Conservation (phyloP, 1,140 invertebrate genomes). For the Drosophila quadrilineata region DNA sequence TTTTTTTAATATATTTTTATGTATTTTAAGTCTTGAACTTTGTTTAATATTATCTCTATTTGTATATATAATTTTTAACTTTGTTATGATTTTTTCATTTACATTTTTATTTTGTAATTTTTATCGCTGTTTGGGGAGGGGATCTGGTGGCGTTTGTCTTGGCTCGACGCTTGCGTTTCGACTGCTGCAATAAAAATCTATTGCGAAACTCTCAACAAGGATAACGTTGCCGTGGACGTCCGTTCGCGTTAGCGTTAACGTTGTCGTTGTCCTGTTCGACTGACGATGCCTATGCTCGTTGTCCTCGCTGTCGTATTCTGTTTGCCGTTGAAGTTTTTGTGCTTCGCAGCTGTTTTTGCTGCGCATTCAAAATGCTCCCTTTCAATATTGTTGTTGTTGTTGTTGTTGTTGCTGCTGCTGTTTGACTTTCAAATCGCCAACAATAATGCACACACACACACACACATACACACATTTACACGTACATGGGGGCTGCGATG, state of each 20-base stretch:
- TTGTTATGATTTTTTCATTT: conserved; percentile 3
- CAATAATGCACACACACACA: conserved; percentile 56
- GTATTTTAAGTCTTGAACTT: no score
- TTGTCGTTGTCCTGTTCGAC: conserved; percentile 30
- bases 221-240: conserved; percentile 60
- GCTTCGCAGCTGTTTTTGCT: conserved; percentile 65
- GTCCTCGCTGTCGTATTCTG: conserved; percentile 46
- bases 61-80: no score
- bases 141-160: conserved; percentile 53
- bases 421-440: conserved; percentile 74
- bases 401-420: conserved; percentile 62
- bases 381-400: conserved; percentile 39
- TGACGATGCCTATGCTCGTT: no score
- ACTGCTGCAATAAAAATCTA: conserved; percentile 79
- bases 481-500: conserved; percentile 20
- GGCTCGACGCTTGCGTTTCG: conserved; percentile 69
- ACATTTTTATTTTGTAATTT: conserved; percentile 21
- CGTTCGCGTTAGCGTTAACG: conserved; percentile 38
- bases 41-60: conserved; percentile 4
- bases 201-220: conserved; percentile 78
- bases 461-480: conserved; percentile 9
- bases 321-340: conserved; percentile 55
- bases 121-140: conserved; percentile 5
- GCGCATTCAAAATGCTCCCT: conserved; percentile 49
- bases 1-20: neutral